These are phyloP conservation scores for Porites divaricata DNA, from an alignment of 92 coral and sea anemone species.

Conservation along the genomic window DNA sequence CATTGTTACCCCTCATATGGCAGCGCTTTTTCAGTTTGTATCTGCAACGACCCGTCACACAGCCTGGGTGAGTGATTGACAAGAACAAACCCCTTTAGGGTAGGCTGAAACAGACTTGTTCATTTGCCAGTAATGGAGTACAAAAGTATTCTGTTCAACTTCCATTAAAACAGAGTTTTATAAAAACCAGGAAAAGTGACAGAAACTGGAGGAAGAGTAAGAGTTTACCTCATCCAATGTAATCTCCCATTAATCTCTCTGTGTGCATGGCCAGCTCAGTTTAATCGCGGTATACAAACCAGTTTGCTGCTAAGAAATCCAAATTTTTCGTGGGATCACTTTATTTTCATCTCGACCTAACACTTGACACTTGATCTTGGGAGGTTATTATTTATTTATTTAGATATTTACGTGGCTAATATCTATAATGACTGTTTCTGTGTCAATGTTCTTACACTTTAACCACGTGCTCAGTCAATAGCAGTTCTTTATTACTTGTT, in stretches of 20 bases:
- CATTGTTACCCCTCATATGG: slow-evolving; percentile 90
- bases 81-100: not conserved
- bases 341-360: no score
- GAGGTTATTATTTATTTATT: no score
- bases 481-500: not conserved
- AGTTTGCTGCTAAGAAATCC: not conserved
- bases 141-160: not conserved
- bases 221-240: not conserved
- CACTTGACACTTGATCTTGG: not conserved
- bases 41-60: slow-evolving; percentile 81
- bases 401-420: no score
- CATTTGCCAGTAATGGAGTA: no score
- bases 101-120: not conserved
- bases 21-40: slow-evolving; percentile 88
- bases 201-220: not conserved
- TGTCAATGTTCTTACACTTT: not conserved
- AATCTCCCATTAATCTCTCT: not conserved
- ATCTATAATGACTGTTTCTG: not conserved
- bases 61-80: slow-evolving; percentile 75
- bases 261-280: no score
- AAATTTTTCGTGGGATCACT: no score
- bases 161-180: not conserved
- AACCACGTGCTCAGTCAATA: not conserved
- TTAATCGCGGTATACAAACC: not conserved
- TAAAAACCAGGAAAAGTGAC: not conserved